A percentile compares a stretch with the other conserved stretches of the same genome.
phyloP scores from a whole-genome alignment of 1,140 invertebrate genomes.

The Pachyrhynchus sulphureomaculatus region DNA sequence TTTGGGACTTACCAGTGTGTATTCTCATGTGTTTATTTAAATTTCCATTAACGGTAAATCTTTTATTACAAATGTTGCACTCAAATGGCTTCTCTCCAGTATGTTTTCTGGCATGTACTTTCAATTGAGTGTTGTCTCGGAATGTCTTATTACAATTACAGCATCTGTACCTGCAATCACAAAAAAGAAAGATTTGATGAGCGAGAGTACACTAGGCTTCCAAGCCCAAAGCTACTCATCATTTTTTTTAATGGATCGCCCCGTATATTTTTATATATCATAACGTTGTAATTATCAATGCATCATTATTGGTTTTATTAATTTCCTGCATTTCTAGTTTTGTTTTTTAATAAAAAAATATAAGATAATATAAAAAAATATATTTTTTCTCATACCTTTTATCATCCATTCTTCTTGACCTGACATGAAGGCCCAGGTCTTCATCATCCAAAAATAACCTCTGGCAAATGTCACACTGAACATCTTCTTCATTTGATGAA shows the following conservation, averaged over 20 bases:
- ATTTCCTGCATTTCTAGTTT: no score
- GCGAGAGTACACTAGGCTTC: neutral
- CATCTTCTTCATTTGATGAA: constrained; percentile 21
- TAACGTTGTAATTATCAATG: no score
- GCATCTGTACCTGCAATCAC: constrained; percentile 33
- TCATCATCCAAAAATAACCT: constrained; percentile 19
- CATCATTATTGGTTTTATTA: neutral
- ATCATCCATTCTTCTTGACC: constrained; percentile 23
- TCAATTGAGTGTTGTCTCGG: constrained; percentile 43
- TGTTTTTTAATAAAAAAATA: no score
- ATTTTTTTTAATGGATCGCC: no score
- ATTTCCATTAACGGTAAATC: constrained; percentile 48
- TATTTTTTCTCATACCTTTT: no score
- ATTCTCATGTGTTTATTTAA: constrained; percentile 45
- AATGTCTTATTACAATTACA: constrained; percentile 42
- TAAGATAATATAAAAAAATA: no score
- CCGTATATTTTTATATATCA: no score
- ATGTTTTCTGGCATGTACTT: constrained; percentile 56
- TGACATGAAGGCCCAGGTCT: constrained; percentile 28
- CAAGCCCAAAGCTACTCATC: no score
- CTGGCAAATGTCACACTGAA: constrained; percentile 36
- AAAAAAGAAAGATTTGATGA: neutral
- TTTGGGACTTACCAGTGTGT: constrained; percentile 37
- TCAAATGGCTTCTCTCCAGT: constrained; percentile 77
- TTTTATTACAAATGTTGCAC: constrained; percentile 77